Percentiles rank a stretch among this genome's conserved stretches.
Conservation (phyloP, 2,888 invertebrate genomes). For the Drosophila falleni region DNA sequence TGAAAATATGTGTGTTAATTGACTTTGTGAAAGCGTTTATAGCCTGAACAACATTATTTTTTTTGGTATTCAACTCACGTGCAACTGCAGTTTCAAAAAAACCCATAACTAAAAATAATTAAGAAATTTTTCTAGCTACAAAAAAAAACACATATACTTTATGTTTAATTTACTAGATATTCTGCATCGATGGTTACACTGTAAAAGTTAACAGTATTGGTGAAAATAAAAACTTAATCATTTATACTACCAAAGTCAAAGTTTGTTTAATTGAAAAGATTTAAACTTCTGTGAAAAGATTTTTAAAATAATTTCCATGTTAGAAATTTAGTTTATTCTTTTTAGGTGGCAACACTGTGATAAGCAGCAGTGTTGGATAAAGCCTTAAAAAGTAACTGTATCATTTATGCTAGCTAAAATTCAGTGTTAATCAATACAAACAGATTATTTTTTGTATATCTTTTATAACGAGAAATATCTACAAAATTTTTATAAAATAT, state of each 20-base stretch:
- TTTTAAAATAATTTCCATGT: not conserved
- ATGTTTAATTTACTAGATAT: not conserved
- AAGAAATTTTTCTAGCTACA: conserved; percentile 1
- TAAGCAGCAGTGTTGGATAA: not conserved
- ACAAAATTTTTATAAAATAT: not conserved
- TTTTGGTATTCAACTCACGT: conserved; percentile 55
- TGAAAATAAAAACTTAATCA: not conserved
- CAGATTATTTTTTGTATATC: too few relatives aligned
- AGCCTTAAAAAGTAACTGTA: not conserved
- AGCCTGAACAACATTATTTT: conserved; percentile 14
- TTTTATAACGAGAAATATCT: not conserved
- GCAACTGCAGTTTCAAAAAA: conserved; percentile 39
- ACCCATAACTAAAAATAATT: conserved; percentile 15
- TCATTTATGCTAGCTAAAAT: not conserved
- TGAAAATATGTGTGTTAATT: conserved; percentile 55
- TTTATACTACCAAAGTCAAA: not conserved
- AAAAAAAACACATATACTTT: conserved; percentile 9
- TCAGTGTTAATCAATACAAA: not conserved
- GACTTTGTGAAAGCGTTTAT: conserved; percentile 69
- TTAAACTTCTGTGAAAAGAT: not conserved
- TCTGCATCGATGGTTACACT: not conserved
- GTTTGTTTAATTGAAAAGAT: not conserved
- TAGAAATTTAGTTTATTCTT: too few relatives aligned
- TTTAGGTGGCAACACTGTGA: not conserved
- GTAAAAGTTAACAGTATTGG: not conserved